These are phyloP conservation scores for Drosophila anomalata DNA, from an alignment of 2,888 invertebrate species.

Conservation along the genomic window DNA sequence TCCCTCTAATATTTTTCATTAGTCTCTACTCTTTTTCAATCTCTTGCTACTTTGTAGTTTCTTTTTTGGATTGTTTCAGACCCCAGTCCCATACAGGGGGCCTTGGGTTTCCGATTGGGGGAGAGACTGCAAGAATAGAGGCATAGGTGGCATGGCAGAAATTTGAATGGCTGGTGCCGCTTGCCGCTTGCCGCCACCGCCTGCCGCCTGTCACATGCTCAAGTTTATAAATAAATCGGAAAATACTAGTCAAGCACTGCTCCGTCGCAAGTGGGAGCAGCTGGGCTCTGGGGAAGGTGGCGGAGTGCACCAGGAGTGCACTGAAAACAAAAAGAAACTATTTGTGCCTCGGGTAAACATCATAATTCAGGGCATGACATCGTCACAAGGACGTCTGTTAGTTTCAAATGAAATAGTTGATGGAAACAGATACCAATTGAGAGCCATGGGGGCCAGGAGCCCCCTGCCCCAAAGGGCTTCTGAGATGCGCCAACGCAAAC, in stretches of 20 bases:
- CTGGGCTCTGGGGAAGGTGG: slow-evolving; percentile 2
- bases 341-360: neutral
- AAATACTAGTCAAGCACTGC: slow-evolving; percentile 56
- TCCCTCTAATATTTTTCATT: neutral
- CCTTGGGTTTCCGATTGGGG: slow-evolving; percentile 6
- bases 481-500: slow-evolving; percentile 18
- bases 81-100: slow-evolving; percentile 39
- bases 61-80: slow-evolving; percentile 9
- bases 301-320: slow-evolving; percentile 9
- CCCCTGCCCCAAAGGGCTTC: neutral
- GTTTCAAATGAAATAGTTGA: neutral
- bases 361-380: neutral
- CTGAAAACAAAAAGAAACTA: neutral
- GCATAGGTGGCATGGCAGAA: neutral
- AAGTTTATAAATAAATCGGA: slow-evolving; percentile 67
- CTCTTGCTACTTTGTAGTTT: neutral
- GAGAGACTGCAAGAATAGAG: slow-evolving; percentile 4
- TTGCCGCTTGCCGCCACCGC: neutral
- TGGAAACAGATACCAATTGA: too few relatives aligned
- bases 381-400: neutral
- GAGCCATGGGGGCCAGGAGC: neutral
- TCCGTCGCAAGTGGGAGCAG: slow-evolving; percentile 14
- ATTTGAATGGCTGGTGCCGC: slow-evolving; percentile 43
- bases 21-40: neutral
- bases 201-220: slow-evolving; percentile 42